phyloP scores from a whole-genome alignment of 2,113 vertebrate genomes.

The Sporophila hypoxantha region DNA sequence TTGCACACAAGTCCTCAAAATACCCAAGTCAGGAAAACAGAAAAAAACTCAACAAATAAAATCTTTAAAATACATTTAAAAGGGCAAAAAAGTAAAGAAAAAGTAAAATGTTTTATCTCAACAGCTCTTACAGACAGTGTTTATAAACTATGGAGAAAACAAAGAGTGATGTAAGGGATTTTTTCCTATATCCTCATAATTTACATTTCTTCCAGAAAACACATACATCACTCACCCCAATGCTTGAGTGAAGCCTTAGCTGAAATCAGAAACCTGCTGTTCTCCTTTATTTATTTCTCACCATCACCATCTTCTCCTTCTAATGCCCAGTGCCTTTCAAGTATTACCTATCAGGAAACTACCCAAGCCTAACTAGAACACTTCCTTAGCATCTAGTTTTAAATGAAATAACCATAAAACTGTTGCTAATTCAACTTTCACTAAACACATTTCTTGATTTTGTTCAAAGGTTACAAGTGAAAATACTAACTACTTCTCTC shows the following conservation, averaged over 20 bases:
- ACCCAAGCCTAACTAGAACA: neutral
- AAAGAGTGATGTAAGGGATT: neutral
- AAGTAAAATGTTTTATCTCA: neutral
- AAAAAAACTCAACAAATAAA: neutral
- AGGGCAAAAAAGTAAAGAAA: neutral
- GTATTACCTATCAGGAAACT: neutral
- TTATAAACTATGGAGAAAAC: neutral
- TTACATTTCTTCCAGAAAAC: neutral
- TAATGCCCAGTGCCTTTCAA: neutral
- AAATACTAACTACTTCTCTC: neutral
- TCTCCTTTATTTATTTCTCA: neutral
- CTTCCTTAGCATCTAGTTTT: neutral
- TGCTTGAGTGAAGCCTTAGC: neutral
- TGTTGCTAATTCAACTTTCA: neutral
- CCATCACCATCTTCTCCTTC: neutral
- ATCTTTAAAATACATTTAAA: neutral
- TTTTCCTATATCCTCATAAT: neutral
- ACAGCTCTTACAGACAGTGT: neutral
- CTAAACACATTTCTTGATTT: neutral
- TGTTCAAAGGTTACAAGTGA: neutral
- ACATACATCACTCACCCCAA: neutral
- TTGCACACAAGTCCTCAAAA: neutral
- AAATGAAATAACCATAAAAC: neutral
- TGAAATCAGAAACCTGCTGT: neutral
- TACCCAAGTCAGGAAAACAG: neutral